Conservation (phyloP, 2,797 vertebrate genomes). For the Ctenopoma kingsleyae region DNA sequence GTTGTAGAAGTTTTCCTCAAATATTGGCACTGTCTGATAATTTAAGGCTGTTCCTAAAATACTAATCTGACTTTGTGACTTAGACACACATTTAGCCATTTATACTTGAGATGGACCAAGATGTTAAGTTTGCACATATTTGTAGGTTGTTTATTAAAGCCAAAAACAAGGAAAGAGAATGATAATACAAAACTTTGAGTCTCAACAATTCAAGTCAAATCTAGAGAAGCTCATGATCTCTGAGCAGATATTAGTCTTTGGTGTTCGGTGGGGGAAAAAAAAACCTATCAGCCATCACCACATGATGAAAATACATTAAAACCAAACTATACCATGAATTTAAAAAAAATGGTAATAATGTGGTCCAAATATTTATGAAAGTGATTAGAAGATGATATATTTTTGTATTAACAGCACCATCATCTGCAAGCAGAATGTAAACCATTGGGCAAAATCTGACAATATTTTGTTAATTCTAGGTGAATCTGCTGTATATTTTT, state of each 20-base stretch:
- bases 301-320: constrained; percentile 38
- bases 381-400: constrained; percentile 61
- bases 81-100: constrained; percentile 69
- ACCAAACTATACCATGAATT: constrained; percentile 57
- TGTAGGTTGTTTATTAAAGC: constrained; percentile 76
- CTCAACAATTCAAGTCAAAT: constrained; percentile 46
- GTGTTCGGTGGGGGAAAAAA: constrained; percentile 26
- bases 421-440: constrained; percentile 73
- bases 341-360: constrained; percentile 42
- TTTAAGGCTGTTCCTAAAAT: constrained; percentile 66
- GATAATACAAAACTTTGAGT: constrained; percentile 50
- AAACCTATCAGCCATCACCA: constrained; percentile 42
- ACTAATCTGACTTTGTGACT: constrained; percentile 70
- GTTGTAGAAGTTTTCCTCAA: constrained; percentile 32
- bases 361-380: constrained; percentile 74
- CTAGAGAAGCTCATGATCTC: constrained; percentile 23
- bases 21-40: constrained; percentile 64
- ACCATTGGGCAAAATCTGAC: constrained; percentile 73
- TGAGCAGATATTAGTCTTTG: constrained; percentile 25
- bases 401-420: constrained; percentile 66
- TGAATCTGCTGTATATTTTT: constrained; percentile 77
- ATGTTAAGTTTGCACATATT: constrained; percentile 85
- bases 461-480: constrained; percentile 68
- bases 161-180: constrained; percentile 59
- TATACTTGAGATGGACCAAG: constrained; percentile 86